These are phyloP conservation scores for Adela reaumurella DNA, from an alignment of 2,888 invertebrate genomes.

Conservation along the genomic window DNA sequence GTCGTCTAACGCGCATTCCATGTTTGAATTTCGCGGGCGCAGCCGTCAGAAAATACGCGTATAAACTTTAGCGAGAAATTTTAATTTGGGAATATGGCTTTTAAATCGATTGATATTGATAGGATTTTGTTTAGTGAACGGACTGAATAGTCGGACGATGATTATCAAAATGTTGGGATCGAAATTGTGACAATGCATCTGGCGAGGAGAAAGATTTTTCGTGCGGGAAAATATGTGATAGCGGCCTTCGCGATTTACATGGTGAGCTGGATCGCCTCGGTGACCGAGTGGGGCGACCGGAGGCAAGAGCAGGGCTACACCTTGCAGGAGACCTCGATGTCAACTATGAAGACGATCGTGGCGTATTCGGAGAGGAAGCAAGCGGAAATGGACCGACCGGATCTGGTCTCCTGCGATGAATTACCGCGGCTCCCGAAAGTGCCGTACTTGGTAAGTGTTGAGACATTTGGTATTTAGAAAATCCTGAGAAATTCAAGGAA, in stretches of 20 bases:
- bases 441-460: constrained; percentile 32
- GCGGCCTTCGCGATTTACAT: constrained; percentile 40
- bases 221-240: constrained; percentile 34
- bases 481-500: no score
- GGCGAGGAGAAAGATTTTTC: constrained; percentile 24
- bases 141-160: no score
- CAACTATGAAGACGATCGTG: constrained; percentile 57
- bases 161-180: no score
- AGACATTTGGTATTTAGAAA: no score
- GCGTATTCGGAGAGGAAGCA: constrained; percentile 57
- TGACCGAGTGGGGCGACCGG: constrained; percentile 37
- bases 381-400: constrained; percentile 47
- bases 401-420: constrained; percentile 37
- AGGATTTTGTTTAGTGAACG: neutral
- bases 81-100: no score
- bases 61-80: neutral
- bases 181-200: neutral
- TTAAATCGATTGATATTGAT: neutral
- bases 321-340: constrained; percentile 14
- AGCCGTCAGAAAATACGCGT: neutral
- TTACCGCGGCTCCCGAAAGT: constrained; percentile 32
- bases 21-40: neutral
- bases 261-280: constrained; percentile 43
- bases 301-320: constrained; percentile 2
- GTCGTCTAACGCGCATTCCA: constrained; percentile 7